phyloP scores from a whole-genome alignment of 2,797 vertebrate genomes.

The Tiaroga cobitis region DNA sequence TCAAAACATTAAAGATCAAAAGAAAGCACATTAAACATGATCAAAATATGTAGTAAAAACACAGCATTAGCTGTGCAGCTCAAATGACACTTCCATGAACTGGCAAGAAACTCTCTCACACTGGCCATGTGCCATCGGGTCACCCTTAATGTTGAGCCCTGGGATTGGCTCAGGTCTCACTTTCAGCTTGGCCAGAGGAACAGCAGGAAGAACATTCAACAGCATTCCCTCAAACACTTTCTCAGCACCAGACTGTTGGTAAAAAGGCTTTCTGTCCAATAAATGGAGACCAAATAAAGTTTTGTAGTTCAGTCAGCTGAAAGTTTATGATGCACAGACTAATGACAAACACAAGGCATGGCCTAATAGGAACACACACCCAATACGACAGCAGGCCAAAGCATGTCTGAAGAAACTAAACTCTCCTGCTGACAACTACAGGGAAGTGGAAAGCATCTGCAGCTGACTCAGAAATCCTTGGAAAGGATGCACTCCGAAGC shows the following conservation, averaged over 20 bases:
- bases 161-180: slow-evolving; percentile 8
- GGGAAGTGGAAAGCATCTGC: slow-evolving; percentile 32
- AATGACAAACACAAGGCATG: slow-evolving; percentile 22
- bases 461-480: slow-evolving; percentile 59
- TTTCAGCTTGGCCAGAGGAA: slow-evolving; percentile 10
- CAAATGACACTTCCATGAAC: slow-evolving; percentile 15
- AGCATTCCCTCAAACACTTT: slow-evolving; percentile 19
- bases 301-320: slow-evolving; percentile 19
- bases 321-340: slow-evolving; percentile 11
- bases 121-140: neutral
- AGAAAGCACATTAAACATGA: too few relatives aligned
- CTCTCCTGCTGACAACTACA: slow-evolving; percentile 19
- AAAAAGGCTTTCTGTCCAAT: slow-evolving; percentile 11
- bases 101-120: neutral
- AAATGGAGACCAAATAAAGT: neutral
- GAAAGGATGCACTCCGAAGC: slow-evolving; percentile 41
- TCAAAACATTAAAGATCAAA: too few relatives aligned
- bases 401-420: slow-evolving; percentile 20
- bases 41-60: neutral
- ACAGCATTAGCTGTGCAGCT: neutral
- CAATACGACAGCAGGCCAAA: neutral
- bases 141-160: neutral
- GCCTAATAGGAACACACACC: slow-evolving; percentile 13
- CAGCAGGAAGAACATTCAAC: neutral
- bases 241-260: slow-evolving; percentile 22